Base-by-base conservation (phyloP, 2,797 vertebrate species). In the Amphiprion clarkii region DNA sequence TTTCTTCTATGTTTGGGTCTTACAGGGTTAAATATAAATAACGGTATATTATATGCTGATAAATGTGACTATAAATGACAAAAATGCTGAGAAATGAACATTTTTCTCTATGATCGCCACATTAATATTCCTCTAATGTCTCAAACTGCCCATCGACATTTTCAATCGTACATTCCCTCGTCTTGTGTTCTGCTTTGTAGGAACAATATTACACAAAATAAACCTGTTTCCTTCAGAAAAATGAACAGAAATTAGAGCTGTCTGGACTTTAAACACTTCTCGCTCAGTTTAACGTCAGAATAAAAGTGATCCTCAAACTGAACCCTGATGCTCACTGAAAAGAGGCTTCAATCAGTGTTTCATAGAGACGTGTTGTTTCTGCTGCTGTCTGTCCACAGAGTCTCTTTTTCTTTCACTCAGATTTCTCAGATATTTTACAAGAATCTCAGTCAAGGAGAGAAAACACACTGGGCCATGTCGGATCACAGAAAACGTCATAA, bases 341-440 rank as follows among this genome's bases (percentile, higher is more conserved):
- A 23, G 23, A 23, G 23, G 44, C 16, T 6, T 46, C 44, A 19
- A 46, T 6, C 31, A 33, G 31, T 4, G 5, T 33, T 33, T 33
- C 31, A 27, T 33, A 33, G 1, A 33, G 31, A 33, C 5, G 46
- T 48, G 48, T 51, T 75, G 56, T 67, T 51, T 33, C 66, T 42
- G 68, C 88, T 90, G 94, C 23, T 23, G 23, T 23, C 23, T 23
- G 23, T 23, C 23, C 23, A 23, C 94, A 94, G 91, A 93, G 90
- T 86, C 83, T 88, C 92, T 95, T 92, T 86, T 82, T 88, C 92
- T 95, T 92, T 17, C 91, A 88, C 90, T 93, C 89, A 95, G 94
- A 95, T 96, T 94, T 95, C 95, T 96, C 96, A 94, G 94, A 96
- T 95, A 87, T 96, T 93, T 96, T 95, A 96, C 93, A 84, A 93